phyloP scores from a whole-genome alignment of 2,888 invertebrate genomes.

The Epiperipatus broadwayi region DNA sequence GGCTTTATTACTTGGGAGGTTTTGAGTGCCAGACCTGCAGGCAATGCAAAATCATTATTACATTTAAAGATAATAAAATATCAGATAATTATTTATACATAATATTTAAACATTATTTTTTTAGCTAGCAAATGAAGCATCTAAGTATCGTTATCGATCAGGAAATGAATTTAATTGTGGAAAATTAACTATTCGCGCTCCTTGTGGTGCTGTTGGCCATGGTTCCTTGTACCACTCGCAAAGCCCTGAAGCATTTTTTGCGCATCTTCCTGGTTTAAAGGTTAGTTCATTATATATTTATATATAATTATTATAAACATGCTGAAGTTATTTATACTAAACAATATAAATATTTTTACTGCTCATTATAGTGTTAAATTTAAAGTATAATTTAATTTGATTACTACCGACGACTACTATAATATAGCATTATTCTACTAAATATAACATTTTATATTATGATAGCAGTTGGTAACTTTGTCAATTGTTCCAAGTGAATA shows the following conservation, averaged over 20 bases:
- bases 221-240: slow-evolving; percentile 96
- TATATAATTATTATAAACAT: neutral
- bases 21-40: no score
- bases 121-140: slow-evolving; percentile 50
- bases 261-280: slow-evolving; percentile 81
- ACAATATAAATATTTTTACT: no score
- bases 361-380: no score
- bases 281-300: slow-evolving; percentile 37
- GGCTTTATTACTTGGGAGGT: no score
- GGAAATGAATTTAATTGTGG: slow-evolving; percentile 78
- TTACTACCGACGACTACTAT: no score
- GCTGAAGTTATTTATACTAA: neutral
- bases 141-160: slow-evolving; percentile 80
- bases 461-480: no score
- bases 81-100: neutral
- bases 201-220: slow-evolving; percentile 95
- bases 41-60: no score
- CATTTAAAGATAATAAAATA: slow-evolving; percentile 16
- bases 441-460: no score
- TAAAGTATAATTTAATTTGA: no score
- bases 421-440: no score
- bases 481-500: no score
- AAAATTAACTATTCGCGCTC: slow-evolving; percentile 68
- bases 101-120: slow-evolving; percentile 5
- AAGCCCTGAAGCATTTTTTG: slow-evolving; percentile 89